Evolutionary conservation across 2,113 vertebrate species (phyloP).

Genomic region (Siniperca chuatsi): DNA sequence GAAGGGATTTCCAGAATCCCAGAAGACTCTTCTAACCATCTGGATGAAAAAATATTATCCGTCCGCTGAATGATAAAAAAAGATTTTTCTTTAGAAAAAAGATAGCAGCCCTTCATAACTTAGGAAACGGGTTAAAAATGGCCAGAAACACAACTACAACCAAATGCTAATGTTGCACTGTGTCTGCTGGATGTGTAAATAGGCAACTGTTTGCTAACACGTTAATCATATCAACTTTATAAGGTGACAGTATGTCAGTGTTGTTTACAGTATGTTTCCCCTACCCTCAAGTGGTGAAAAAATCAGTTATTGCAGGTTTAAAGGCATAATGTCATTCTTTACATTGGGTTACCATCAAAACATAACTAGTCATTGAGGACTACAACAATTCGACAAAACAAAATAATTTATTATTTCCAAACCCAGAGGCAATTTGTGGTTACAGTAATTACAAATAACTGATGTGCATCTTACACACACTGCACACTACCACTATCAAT

Average conservation of each 20-base stretch:
- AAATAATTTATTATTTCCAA: slow-evolving; percentile 80
- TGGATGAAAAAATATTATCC: neutral
- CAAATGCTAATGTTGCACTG: too few species aligned
- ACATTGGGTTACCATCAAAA: neutral
- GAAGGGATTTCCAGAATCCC: neutral
- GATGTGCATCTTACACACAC: slow-evolving; percentile 62
- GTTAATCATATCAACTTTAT: neutral
- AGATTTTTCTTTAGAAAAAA: neutral
- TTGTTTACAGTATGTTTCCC: neutral
- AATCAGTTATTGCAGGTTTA: neutral
- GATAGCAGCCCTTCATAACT: neutral
- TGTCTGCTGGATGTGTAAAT: too few species aligned
- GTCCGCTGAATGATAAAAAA: neutral
- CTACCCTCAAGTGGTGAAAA: neutral
- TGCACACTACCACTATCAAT: slow-evolving; percentile 61
- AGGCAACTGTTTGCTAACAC: too few species aligned
- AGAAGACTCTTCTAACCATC: neutral
- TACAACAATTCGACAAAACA: slow-evolving; percentile 59
- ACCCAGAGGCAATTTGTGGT: slow-evolving; percentile 71
- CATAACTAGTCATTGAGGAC: neutral
- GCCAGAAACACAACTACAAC: too few species aligned
- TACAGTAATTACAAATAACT: slow-evolving; percentile 67
- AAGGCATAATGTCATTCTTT: neutral
- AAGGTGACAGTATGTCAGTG: neutral
- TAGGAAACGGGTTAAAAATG: too few species aligned